Base-by-base conservation (phyloP, 92 coral and sea anemone species). In the Phenganax marumi region DNA sequence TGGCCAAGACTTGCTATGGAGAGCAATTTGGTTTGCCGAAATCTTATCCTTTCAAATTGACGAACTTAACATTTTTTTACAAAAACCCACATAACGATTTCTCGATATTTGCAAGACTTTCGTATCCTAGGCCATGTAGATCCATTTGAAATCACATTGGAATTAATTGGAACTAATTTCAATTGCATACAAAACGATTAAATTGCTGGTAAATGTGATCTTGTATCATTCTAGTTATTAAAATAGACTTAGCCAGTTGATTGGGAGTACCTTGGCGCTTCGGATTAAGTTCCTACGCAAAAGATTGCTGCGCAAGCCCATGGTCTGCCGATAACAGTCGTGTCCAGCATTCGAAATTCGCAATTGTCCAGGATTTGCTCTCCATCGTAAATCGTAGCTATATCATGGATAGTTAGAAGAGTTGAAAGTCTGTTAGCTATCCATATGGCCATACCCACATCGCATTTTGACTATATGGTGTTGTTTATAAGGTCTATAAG, bases 1-100 rank as follows among this genome's bases (percentile, higher is more conserved):
- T 80, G 50, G 84, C 5, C 68, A 82, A 71, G 86, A 82, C 71
- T 55, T 82, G 63, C 55, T 8, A 52, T 49, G 52, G 86, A 33
- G 86, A 48, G 80, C 18, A 70, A 64, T 64, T 22, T 64, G 71
- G 71, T 33, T 64, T 6, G 22, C 71, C 33, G 71, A 64, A 64
- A 64, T 64, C 48, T 22, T 64, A 19, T 24, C 7, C 14, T 64
- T 64, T 64, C 43, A 64, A n/a, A 64, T 22, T 19, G 71, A 64
- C 43, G 26, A 64, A 64, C 25, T 64, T 24, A 64, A 39, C 71
- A 22, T 64, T 19, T 33, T 64, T 8, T n/a, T 64, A 33, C 71
- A 64, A 64, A 22, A 17, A 8, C 22, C 71, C 17, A 64, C 71
- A 19, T 17, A 64, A 64, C 71, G 14, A 64, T 64, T 3, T 6